Conservation (phyloP, 2,888 invertebrate genomes). For the Nemotelus nigrinus region DNA sequence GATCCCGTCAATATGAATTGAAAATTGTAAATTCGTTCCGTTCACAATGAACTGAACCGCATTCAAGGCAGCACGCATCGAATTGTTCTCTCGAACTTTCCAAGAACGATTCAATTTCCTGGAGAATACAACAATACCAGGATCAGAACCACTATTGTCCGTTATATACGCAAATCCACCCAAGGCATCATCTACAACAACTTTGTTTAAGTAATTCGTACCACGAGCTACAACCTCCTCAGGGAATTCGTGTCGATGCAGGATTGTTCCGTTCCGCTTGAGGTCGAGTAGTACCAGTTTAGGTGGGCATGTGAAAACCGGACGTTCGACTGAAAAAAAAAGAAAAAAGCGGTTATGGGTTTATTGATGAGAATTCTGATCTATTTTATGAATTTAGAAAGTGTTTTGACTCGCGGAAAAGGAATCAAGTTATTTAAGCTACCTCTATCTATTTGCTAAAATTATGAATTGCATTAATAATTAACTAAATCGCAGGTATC, state of each 20-base stretch:
- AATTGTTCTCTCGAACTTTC: conserved; percentile 73
- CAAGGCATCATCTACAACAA: conserved; percentile 77
- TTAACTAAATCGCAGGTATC: no score
- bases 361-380: no score
- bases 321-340: conserved; percentile 54
- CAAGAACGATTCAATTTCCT: conserved; percentile 73
- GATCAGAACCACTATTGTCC: conserved; percentile 74
- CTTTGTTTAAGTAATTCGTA: conserved; percentile 74
- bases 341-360: not conserved
- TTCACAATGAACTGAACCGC: conserved; percentile 72
- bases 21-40: conserved; percentile 68
- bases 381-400: no score
- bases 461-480: no score
- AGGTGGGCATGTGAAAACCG: conserved; percentile 71
- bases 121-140: conserved; percentile 78
- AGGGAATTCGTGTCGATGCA: conserved; percentile 72
- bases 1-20: conserved; percentile 76
- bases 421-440: no score
- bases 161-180: conserved; percentile 77
- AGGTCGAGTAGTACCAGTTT: conserved; percentile 76
- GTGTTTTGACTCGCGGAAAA: no score
- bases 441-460: no score
- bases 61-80: conserved; percentile 72
- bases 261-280: conserved; percentile 68
- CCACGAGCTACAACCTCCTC: conserved; percentile 69